Evolutionary conservation across 2,888 invertebrate species (phyloP).

Genomic region (Diloba caeruleocephala): DNA sequence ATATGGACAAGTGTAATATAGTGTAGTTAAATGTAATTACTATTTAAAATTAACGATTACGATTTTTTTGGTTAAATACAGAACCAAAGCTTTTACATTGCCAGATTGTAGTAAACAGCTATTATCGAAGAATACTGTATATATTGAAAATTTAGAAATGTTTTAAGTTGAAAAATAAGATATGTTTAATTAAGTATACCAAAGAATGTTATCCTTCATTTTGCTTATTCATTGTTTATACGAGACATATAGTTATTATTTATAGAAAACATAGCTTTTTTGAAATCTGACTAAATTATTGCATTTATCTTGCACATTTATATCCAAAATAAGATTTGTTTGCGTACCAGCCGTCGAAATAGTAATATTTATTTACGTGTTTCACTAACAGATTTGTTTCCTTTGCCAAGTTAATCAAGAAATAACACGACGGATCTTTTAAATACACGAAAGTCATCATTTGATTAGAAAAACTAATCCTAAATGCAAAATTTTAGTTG

Average conservation of each 20-base stretch:
- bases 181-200: slow-evolving; percentile 50
- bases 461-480: slow-evolving; percentile 24
- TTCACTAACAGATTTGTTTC: slow-evolving; percentile 3
- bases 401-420: slow-evolving; percentile 9
- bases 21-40: slow-evolving; percentile 46
- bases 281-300: slow-evolving; percentile 28
- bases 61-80: slow-evolving; percentile 40
- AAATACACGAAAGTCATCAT: slow-evolving; percentile 3
- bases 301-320: slow-evolving; percentile 38
- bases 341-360: neutral
- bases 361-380: slow-evolving; percentile 20
- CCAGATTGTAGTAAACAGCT: slow-evolving; percentile 43
- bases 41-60: slow-evolving; percentile 37
- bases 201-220: slow-evolving; percentile 45
- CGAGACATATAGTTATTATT: slow-evolving; percentile 8
- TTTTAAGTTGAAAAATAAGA: slow-evolving; percentile 41
- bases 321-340: neutral
- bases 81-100: slow-evolving; percentile 58
- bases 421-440: neutral
- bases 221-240: slow-evolving; percentile 36
- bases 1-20: slow-evolving; percentile 39
- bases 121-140: slow-evolving; percentile 36
- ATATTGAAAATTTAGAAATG: slow-evolving; percentile 41
- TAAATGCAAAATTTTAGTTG: slow-evolving; percentile 30
- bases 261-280: slow-evolving; percentile 15